Evolutionary conservation across 2,113 vertebrate species (phyloP), one percentile per base, ranked within the genome.

Genomic region (Panurus biarmicus): DNA sequence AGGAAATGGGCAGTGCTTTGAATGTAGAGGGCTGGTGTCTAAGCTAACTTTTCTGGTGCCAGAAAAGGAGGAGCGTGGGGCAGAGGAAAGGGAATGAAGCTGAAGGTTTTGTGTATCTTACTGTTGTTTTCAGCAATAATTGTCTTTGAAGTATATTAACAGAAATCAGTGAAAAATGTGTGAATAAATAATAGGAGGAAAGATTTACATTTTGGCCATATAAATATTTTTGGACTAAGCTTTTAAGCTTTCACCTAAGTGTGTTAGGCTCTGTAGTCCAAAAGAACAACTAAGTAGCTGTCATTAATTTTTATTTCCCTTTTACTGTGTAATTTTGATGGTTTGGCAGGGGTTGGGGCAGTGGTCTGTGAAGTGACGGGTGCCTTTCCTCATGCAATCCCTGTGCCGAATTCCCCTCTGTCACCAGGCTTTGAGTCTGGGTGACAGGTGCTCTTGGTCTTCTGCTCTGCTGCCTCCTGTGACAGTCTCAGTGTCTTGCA

Each of bases 181-280:
- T 85, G 57, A 78, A 54, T 57, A 89, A 94, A 70, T 93, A 93
- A 69, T 44, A 60, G 53, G 33, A 91, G 78, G 53, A 64, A 87
- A 84, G 12, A 62, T 75, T 82, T 64, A 47, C 40, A 17, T 58
- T 85, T 40, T 75, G 47, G 5, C 35, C 12, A 12, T 40, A 24
- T 56, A 91, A 64, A 38, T 70, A 77, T 51, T 71, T 71, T 56
- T 51, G 12, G 29, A 40, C 64, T 38, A 50, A 67, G 33, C 12
- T 81, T 91, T 87, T 77, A 74, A 75, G 33, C 16, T 64, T 84
- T 74, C 35, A 47, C 25, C 14, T 26, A 69, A 62, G 51, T n/a
- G 9, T 56, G 19, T 48, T 16, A 73, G 54, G 38, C 11, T 66
- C 7, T 2, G 2, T 50, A 40, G 44, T 42, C 58, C 18, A n/a